Evolutionary conservation across 1,140 invertebrate genomes (phyloP), one percentile per base, ranked within the genome.

Genomic region (Drosophila guanche): DNA sequence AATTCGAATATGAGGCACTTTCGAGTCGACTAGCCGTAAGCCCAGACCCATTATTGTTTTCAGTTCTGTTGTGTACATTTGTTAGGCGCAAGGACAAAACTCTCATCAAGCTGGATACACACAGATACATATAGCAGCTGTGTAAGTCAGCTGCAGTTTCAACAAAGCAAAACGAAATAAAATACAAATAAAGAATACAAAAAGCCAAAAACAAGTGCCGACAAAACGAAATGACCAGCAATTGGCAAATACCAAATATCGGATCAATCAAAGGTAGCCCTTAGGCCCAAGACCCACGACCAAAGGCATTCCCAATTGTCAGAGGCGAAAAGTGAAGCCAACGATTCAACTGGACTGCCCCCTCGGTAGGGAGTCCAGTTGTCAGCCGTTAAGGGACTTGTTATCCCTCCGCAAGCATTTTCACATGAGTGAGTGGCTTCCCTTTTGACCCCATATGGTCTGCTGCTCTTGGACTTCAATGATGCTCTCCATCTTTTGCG

Each of bases 111-210:
- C 63, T 62, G 72, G 59, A 40, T 57, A 63, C n/a, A 57, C 59
- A 25, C 40, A 51, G 56, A 41, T 54, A 51, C 48, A 50, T 84
- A 71, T 56, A 55, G 69, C 60, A 61, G 79, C 69, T 47, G 57
- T 45, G 63, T 86, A 85, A 80, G 81, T 69, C 48, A 59, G 61
- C 56, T 50, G 52, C 74, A 61, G 74, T 78, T 81, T 75, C 73
- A 85, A 85, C 68, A 59, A 76, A 42, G 33, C 42, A 37, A 61
- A 33, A 46, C 45, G 43, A 59, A 41, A 23, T 22, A 67, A 67
- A 66, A 45, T 45, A 48, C 43, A 67, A 80, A 58, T 8, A 37
- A 37, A 37, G 33, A 37, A 37, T 37, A 37, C 37, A 48, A 54
- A 54, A 65, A 60, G 62, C 62, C 54, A 53, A 71, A 74, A 71